phyloP scores from a whole-genome alignment of 2,113 vertebrate species.

The Etheostoma spectabile region DNA sequence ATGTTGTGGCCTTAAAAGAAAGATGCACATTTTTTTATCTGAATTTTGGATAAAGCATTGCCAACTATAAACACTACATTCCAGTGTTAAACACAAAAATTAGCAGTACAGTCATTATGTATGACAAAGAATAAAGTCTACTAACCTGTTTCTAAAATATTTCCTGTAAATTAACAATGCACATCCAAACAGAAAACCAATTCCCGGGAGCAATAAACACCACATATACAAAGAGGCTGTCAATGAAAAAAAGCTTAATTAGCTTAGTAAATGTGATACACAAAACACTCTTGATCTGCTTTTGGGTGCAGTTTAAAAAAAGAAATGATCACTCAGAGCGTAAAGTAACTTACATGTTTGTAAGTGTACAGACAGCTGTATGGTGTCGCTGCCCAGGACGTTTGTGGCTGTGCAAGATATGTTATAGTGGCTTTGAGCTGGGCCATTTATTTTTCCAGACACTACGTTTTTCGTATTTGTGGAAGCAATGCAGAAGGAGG shows the following conservation, averaged over 20 bases:
- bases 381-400: conserved; percentile 16
- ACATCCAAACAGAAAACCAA: conserved; percentile 28
- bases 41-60: background rate
- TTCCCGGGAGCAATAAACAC: background rate
- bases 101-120: background rate
- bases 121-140: background rate
- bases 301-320: background rate
- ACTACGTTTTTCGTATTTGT: background rate
- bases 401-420: conserved; percentile 56
- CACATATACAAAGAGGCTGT: background rate
- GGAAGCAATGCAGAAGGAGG: background rate
- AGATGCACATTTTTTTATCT: background rate
- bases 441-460: conserved; percentile 8
- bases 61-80: background rate
- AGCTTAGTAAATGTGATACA: background rate
- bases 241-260: background rate
- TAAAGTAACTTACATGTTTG: conserved; percentile 18
- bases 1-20: conserved; percentile 6
- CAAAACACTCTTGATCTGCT: background rate
- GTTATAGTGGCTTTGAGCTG: background rate
- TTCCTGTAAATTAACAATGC: conserved; percentile 13
- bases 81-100: background rate
- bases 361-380: background rate
- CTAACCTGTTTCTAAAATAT: conserved; percentile 33
- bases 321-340: background rate